Evolutionary conservation across 1,140 invertebrate species (phyloP).

Genomic region (Cylas formicarius): DNA sequence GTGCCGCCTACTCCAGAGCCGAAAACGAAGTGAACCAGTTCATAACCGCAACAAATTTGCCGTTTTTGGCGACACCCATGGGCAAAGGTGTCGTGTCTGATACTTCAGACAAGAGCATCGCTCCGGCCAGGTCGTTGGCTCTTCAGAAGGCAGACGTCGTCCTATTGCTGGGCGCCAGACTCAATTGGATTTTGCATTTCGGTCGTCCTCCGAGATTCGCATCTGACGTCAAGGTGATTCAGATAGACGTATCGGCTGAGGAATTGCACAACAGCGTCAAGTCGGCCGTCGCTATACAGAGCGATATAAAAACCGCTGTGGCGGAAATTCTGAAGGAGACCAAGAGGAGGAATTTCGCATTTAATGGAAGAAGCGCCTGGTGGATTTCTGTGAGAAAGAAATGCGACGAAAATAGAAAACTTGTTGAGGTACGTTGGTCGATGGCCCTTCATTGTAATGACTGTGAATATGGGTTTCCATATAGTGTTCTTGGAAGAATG

Average conservation of each 20-base stretch:
- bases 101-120: constrained; percentile 66
- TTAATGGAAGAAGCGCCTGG: constrained; percentile 47
- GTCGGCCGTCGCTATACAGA: constrained; percentile 33
- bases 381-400: constrained; percentile 52
- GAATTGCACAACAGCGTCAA: constrained; percentile 86
- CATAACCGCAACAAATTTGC: constrained; percentile 64
- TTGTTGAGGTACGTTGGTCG: constrained; percentile 49
- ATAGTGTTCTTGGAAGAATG: too few relatives aligned
- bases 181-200: constrained; percentile 98
- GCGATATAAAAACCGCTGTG: constrained; percentile 35
- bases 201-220: constrained; percentile 69
- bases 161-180: constrained; percentile 78
- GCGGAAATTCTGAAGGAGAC: constrained; percentile 43
- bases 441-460: too few relatives aligned
- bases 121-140: constrained; percentile 77
- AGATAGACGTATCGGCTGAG: constrained; percentile 84
- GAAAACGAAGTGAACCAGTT: constrained; percentile 63
- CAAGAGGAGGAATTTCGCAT: constrained; percentile 46
- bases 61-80: constrained; percentile 93
- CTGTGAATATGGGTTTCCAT: too few relatives aligned
- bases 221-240: constrained; percentile 80
- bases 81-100: constrained; percentile 93
- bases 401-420: constrained; percentile 52
- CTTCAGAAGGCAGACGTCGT: constrained; percentile 84
- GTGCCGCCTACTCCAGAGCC: constrained; percentile 74